Base-by-base conservation (phyloP, 2,113 vertebrate genomes). In the Pterocles gutturalis region DNA sequence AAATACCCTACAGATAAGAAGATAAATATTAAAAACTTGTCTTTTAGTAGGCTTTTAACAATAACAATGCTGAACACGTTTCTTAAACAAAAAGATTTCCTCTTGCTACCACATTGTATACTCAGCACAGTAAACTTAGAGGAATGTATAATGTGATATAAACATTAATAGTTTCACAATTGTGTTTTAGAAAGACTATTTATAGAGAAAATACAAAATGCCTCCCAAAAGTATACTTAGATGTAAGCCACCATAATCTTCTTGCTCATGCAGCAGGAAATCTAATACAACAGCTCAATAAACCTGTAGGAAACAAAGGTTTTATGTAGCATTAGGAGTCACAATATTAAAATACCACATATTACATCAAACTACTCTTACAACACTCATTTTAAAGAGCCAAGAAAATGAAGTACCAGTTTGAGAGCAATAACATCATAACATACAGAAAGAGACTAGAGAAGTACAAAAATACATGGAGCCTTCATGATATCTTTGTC, bases 211-310 rank as follows among this genome's bases (percentile, higher is more conserved):
- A 99, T 98, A 99, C 97, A 98, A 98, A 98, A 98, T 98, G 98
- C 94, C 95, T 99, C 99, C 99, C 99, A 97, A 98, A 99, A 98
- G 99, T 93, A 97, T 98, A 98, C 98, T 99, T 99, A 99, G 97
- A 98, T 85, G 98, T 99, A 99, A 99, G 99, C 99, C 98, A 99
- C 99, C 98, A 99, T 99, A 99, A 99, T 99, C 99, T 99, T 99
- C 99, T 98, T 99, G 99, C 99, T 99, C 99, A 99, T 99, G 98
- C 99, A 98, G 99, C 99, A 99, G 98, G 99, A 99, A 99, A 98
- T 98, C 98, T 99, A 99, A 99, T 98, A 98, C 98, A 98, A 98
- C 97, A 98, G 99, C 98, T 99, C 99, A 99, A 99, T 99, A 99
- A 99, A 99, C 99, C 99, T 98, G 98, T 98, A 98, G 98, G 98